Evolutionary conservation across 2,113 vertebrate genomes (phyloP), one percentile per base, ranked within the genome.

Genomic region (Indicator indicator): DNA sequence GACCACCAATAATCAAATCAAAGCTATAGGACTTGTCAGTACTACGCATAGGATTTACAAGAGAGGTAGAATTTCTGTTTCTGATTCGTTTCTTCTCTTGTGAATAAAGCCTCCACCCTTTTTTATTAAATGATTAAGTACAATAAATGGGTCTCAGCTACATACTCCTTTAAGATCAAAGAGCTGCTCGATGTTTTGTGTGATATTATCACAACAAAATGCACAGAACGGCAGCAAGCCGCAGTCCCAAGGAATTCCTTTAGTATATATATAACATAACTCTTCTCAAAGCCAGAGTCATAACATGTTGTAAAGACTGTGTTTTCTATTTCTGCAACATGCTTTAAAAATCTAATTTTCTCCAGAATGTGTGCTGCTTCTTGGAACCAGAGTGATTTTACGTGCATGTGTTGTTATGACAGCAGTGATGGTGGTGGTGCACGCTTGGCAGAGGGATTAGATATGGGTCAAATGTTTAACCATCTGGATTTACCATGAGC

Each of bases 391-490:
- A 91, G 83, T 50, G 88, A 83, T 86, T 92, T 44, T 17, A n/a
- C n/a, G 62, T 38, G 92, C 79, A 70, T 95, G 95, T 78, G 79
- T 97, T n/a, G 59, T 93, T 95, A 94, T 65, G 93, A 88, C 52
- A 82, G 72, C 86, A 9, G 62, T 24, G 90, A 42, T 16, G 91
- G 93, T 28, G 83, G 84, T 14, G 93, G 91, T 87, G 71, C 63
- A 76, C 60, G 76, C 90, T 69, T 54, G 84, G 90, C 78, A 89
- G 86, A 87, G 86, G 83, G 90, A 97, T 96, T 96, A 96, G 96
- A 95, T 97, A 96, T 94, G 96, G 97, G 96, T 98, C 97, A 97
- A 96, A 92, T 83, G 82, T 81, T 95, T 95, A 93, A 95, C 96
- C 97, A 98, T 97, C 97, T 97, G 98, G 90, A 85, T 95, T 93